Base-by-base conservation (phyloP, 1,140 invertebrate species). In the Patella vulgata region DNA sequence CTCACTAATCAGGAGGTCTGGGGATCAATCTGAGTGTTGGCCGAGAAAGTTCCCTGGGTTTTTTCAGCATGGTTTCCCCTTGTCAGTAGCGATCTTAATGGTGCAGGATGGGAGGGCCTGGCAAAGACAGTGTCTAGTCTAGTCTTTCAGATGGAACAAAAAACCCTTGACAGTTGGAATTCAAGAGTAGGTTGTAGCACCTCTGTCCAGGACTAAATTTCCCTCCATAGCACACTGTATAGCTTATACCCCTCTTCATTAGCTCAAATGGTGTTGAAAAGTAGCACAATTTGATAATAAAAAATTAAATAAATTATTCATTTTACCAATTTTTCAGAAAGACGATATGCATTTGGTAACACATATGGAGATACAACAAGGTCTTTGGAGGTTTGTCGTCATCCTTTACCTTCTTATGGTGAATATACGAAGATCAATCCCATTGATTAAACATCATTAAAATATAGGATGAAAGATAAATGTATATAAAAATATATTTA, bases 331-430 rank as follows among this genome's bases (percentile, higher is more conserved):
- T 68, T 76, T 78, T 54, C 71, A 84, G 82, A 82, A 46, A 70
- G 76, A 39, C 58, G 77, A 63, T 83, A 72, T 70, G 72, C 66
- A 23, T 82, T 82, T 73, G 83, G 83, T 40, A 78, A 84, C 59
- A 85, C 83, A 1, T 85, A 84, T 40, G 83, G 83, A 19, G 80
- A 85, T 59, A 83, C 81, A 12, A 82, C 81, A n/a, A 55, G 83
- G 46, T 65, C 63, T n/a, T 60, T 85, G 31, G 71, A 77, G 27
- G 82, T 85, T 4, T 84, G 83, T 59, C 56, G 65, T 8, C 83
- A 85, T 59, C 39, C 61, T 8, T 51, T 55, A 31, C 39, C 57
- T 0, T 74, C 66, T 46, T 84, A 63, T 57, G 83, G 80, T 40
- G 71, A 74, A 14, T 76, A 70, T 54, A 27, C 51, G n/a, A 59